Evolutionary conservation across 2,888 invertebrate genomes (phyloP), one percentile per base, ranked within the genome.

Genomic region (Drosophila multiciliata): DNA sequence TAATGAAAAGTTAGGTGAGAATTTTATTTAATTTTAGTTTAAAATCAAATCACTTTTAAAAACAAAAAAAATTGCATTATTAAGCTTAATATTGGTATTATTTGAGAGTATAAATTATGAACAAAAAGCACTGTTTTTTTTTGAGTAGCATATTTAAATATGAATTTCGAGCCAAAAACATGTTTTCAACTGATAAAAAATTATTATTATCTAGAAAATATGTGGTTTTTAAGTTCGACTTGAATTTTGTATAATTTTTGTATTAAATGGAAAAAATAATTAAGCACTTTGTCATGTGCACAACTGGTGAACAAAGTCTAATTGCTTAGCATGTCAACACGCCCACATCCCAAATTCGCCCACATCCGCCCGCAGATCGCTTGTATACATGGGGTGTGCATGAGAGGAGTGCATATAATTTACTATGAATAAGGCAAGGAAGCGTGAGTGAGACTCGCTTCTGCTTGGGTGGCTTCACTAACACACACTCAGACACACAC

Each of bases 241-340:
- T 20, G 40, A 3, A 57, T 40, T 20, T 32, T 17, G 11, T 32
- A n/a, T 26, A 29, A 45, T 48, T 67, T 53, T 58, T 53, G 15
- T 54, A 71, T 59, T 53, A 52, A 45, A 50, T 26, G n/a, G 17
- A 38, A 38, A 38, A 65, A 26, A 59, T 54, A 42, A 55, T 75
- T 65, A 57, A 77, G 36, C 45, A 60, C 36, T 48, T 38, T 50
- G 50, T 29, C 17, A 32, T n/a, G 15, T 64, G 38, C 20, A 29
- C 40, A 15, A 49, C 52, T 40, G 59, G 67, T 70, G 76, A 79
- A 85, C 74, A 80, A 83, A 66, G 62, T 67, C 72, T 85, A 87
- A 87, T 84, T 87, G 86, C 80, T 15, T 26, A 12, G 33, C 52
- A 55, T 40, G 20, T 1, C 40, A 61, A 36, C 55, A 68, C 62